These are phyloP conservation scores for Toxotes lorentzi DNA, from an alignment of 2,797 vertebrate species.

Conservation along the genomic window DNA sequence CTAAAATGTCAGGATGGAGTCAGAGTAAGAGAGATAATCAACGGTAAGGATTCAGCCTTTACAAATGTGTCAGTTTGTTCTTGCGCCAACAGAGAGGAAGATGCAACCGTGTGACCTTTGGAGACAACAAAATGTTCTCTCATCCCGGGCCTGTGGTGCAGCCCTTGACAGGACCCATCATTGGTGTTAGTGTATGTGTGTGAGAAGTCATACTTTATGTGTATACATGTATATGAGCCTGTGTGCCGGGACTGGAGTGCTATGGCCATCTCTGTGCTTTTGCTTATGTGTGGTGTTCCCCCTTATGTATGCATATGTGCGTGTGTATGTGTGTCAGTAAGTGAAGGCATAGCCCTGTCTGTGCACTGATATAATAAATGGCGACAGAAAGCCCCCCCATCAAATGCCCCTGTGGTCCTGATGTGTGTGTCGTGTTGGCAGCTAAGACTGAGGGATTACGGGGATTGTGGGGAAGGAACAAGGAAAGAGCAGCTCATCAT, in stretches of 20 bases:
- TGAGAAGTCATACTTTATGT: slow-evolving; percentile 30
- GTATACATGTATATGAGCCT: slow-evolving; percentile 22
- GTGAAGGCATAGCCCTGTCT: slow-evolving; percentile 62
- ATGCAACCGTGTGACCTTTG: slow-evolving; percentile 79
- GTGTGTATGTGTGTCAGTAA: slow-evolving; percentile 46
- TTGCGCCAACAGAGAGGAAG: slow-evolving; percentile 65
- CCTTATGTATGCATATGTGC: slow-evolving; percentile 37
- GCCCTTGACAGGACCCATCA: slow-evolving; percentile 54
- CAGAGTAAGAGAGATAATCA: slow-evolving; percentile 76
- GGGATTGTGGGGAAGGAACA: slow-evolving; percentile 74
- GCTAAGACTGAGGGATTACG: slow-evolving; percentile 81
- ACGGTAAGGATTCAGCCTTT: slow-evolving; percentile 69
- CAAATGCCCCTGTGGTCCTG: slow-evolving; percentile 72
- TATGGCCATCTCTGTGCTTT: slow-evolving; percentile 13
- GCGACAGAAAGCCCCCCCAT: slow-evolving; percentile 71
- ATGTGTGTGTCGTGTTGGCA: slow-evolving; percentile 77
- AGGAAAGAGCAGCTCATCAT: slow-evolving; percentile 81
- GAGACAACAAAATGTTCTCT: slow-evolving; percentile 73
- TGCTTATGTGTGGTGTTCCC: slow-evolving; percentile 31
- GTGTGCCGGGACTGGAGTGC: slow-evolving; percentile 16
- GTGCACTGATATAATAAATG: slow-evolving; percentile 77
- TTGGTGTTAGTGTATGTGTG: slow-evolving; percentile 36
- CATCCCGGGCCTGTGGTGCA: slow-evolving; percentile 58
- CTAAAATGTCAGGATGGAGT: slow-evolving; percentile 82
- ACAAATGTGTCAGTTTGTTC: slow-evolving; percentile 74